Conservation (phyloP, 1,140 invertebrate species). For the Ctenoplectra terminalis region DNA sequence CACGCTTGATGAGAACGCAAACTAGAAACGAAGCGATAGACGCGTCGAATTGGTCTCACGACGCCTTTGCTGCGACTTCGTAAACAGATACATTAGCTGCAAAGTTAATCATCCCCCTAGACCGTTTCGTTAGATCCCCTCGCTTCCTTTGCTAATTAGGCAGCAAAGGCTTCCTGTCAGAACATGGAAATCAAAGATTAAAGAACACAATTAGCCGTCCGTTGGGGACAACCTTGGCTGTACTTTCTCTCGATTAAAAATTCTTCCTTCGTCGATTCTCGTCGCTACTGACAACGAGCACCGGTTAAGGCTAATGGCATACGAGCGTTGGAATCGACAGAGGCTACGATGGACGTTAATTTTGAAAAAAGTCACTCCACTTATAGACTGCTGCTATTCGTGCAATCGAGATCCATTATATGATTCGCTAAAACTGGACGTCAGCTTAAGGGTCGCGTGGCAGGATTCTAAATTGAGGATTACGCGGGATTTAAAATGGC, state of each 20-base stretch:
- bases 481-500: no score
- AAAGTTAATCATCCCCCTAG: conserved; percentile 37
- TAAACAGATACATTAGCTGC: conserved; percentile 30
- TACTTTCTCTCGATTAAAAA: neutral
- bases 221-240: neutral
- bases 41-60: neutral
- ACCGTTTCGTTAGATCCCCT: conserved; percentile 12
- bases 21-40: neutral
- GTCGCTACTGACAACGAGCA: neutral
- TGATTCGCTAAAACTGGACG: no score
- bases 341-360: no score
- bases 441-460: no score
- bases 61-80: conserved; percentile 3
- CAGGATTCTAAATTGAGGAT: no score
- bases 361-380: no score
- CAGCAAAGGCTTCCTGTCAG: neutral
- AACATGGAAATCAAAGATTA: conserved; percentile 21
- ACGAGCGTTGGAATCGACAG: no score
- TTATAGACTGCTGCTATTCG: no score
- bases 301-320: no score
- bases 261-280: neutral
- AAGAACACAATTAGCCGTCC: conserved; percentile 22
- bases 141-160: conserved; percentile 37
- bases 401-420: no score
- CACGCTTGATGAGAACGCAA: neutral